Evolutionary conservation across 2,888 invertebrate species (phyloP), one percentile per base, ranked within the genome.

Genomic region (Drosophila trichaetosa): DNA sequence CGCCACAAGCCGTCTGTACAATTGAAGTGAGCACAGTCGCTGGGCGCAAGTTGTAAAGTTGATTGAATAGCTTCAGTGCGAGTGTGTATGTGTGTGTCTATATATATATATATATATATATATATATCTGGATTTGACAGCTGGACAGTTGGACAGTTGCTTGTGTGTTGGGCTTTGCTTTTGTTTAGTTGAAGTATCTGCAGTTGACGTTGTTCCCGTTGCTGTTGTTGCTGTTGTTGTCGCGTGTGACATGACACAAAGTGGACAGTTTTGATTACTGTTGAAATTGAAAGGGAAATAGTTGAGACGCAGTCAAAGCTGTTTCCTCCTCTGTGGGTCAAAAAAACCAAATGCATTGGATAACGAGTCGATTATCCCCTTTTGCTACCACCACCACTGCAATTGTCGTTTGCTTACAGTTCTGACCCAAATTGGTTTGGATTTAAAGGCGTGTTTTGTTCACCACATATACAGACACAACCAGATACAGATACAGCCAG

Each of bases 211-310:
- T 58, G 69, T 53, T 29, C 4, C 34, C 48, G 38, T 21, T 46
- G 46, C 7, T n/a, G 40, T 16, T 78, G 73, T 31, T 63, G 75
- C 40, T 66, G 83, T 72, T 76, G 76, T 83, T 87, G 84, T 86
- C 79, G 86, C 84, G 89, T 88, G 85, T 87, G 85, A 87, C 85
- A 85, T 85, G 85, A 85, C 85, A 85, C 87, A 85, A 85, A 85
- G 85, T 85, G 85, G 85, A 85, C 85, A 85, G 87, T 87, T 85
- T 85, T 87, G 85, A 85, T 85, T 85, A 85, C 85, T 87, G 85
- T 76, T 85, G 87, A 83, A 85, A 85, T 85, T 85, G 85, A 85
- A 85, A 85, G 87, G 87, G 85, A 85, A 85, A 85, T 85, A 62
- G 87, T 83, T 81, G 87, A 85, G 72, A 69, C 69, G 60, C 74